Evolutionary conservation across 1,140 invertebrate genomes (phyloP).

Genomic region (Batillaria attramentaria): DNA sequence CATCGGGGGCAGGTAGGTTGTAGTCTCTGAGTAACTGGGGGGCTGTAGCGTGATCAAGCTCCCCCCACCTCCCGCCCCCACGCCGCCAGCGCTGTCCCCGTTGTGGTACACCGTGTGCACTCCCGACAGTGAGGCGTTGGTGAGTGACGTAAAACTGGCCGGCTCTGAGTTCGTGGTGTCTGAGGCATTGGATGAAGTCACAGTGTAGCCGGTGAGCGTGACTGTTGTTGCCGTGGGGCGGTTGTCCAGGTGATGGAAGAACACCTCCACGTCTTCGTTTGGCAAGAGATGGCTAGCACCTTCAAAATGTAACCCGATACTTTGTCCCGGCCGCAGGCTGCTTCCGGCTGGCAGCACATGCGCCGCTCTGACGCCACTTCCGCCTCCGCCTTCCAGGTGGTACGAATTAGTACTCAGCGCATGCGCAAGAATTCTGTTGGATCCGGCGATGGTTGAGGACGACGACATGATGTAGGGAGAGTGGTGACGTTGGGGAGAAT

Average conservation of each 20-base stretch:
- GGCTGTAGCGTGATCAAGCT: conserved; percentile 34
- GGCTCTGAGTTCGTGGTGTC: not conserved
- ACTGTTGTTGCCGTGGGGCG: conserved; percentile 27
- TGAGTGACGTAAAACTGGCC: conserved; percentile 26
- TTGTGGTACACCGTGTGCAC: conserved; percentile 32
- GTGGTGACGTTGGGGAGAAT: not conserved
- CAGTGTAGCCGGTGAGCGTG: conserved; percentile 17
- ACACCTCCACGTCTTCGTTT: conserved; percentile 46
- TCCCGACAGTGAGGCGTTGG: conserved; percentile 20
- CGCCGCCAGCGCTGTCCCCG: not conserved
- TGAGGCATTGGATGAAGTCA: not conserved
- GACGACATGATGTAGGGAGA: not conserved
- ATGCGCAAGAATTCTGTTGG: conserved; percentile 19
- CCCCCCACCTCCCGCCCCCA: not conserved
- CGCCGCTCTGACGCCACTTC: not conserved
- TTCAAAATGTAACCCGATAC: conserved; percentile 28
- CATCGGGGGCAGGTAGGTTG: conserved; percentile 23
- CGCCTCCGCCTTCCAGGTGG: not conserved
- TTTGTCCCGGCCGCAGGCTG: not conserved
- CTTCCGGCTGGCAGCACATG: not conserved
- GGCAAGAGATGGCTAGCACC: conserved; percentile 36
- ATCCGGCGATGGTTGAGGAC: conserved; percentile 11
- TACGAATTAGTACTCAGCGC: not conserved
- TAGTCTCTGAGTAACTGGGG: conserved; percentile 30
- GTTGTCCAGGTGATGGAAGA: conserved; percentile 43